Conservation (phyloP, 2,797 vertebrate species). For the Pseudocheirus occidentalis region DNA sequence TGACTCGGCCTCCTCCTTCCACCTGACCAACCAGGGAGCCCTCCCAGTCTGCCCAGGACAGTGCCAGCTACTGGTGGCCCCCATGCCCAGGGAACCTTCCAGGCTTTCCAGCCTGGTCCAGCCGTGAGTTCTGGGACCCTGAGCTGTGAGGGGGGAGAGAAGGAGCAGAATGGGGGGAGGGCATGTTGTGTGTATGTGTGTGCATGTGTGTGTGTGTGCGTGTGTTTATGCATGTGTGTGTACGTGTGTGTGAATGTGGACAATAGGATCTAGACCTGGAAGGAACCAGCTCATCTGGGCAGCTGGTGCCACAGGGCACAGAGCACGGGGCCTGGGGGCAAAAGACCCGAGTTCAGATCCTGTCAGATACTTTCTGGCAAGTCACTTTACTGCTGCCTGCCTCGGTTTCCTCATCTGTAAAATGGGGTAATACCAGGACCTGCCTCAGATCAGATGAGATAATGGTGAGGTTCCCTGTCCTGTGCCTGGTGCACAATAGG, state of each 20-base stretch:
- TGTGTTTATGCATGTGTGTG: neutral
- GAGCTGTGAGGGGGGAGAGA: neutral
- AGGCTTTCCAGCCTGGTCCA: slow-evolving; percentile 56
- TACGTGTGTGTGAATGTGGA: neutral
- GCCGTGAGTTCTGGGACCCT: slow-evolving; percentile 60
- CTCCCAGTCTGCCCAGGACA: slow-evolving; percentile 64
- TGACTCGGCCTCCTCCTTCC: slow-evolving; percentile 67
- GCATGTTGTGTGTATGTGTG: neutral
- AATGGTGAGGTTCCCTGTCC: no score
- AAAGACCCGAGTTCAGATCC: neutral
- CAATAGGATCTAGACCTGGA: neutral
- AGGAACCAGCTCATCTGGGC: no score
- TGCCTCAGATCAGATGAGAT: no score
- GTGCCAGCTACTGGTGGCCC: slow-evolving; percentile 56
- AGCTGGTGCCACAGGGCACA: neutral
- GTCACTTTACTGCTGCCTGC: no score
- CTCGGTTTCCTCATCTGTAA: neutral
- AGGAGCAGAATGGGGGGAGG: neutral
- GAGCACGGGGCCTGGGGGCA: neutral
- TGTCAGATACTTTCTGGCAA: neutral
- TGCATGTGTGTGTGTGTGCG: neutral
- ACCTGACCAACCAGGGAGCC: slow-evolving; percentile 58
- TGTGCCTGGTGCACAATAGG: no score
- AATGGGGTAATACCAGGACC: neutral
- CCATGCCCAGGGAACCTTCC: slow-evolving; percentile 69